Percentiles rank a stretch among this genome's conserved stretches.
Evolutionary conservation across 1,140 invertebrate species (phyloP).

Genomic region (Leptinotarsa lineolata): DNA sequence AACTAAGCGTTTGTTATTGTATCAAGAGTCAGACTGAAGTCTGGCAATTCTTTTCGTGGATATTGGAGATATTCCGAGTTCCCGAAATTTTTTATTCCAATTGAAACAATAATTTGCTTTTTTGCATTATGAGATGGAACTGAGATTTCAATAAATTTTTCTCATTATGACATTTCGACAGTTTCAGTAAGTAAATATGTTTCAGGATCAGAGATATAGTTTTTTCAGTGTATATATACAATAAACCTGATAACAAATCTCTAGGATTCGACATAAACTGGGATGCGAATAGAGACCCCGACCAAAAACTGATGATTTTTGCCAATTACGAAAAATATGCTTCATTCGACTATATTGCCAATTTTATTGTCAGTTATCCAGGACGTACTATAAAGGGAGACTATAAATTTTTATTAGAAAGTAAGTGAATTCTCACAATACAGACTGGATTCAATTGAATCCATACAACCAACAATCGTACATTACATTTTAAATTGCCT

Average conservation of each 20-base stretch:
- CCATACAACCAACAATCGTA: not conserved
- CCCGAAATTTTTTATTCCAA: not conserved
- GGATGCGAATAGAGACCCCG: conserved; percentile 81
- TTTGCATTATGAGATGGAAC: too few relatives aligned
- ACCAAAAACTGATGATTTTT: conserved; percentile 66
- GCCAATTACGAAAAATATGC: conserved; percentile 59
- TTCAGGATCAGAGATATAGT: conserved; percentile 73
- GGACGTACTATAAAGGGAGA: conserved; percentile 70
- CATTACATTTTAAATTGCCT: not conserved
- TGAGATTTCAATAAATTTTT: not conserved
- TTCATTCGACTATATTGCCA: conserved; percentile 64
- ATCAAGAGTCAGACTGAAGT: too few relatives aligned
- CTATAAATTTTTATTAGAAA: conserved; percentile 62
- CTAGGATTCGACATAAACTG: conserved; percentile 74
- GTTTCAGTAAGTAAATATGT: conserved; percentile 29
- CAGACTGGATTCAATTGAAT: conserved; percentile 6
- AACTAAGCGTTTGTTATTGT: not conserved
- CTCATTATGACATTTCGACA: not conserved
- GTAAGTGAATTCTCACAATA: conserved; percentile 47
- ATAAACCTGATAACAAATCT: conserved; percentile 64
- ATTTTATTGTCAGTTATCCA: conserved; percentile 71
- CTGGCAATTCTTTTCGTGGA: too few relatives aligned
- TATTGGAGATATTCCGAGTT: not conserved
- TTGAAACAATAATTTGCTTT: not conserved
- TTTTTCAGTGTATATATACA: conserved; percentile 64